These are phyloP conservation scores for Anthophora plumipes DNA, from an alignment of 2,888 invertebrate species.

Conservation along the genomic window DNA sequence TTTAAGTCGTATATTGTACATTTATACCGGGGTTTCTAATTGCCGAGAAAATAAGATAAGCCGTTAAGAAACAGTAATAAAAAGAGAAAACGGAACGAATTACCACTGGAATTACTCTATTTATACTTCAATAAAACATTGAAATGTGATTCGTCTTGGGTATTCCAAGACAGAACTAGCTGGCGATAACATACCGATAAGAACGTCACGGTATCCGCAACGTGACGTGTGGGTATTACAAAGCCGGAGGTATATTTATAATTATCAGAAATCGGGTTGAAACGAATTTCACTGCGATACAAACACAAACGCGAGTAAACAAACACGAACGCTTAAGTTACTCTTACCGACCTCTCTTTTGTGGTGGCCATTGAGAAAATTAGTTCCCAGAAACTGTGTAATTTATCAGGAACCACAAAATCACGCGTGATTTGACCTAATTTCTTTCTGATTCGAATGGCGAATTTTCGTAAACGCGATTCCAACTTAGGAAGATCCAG, in stretches of 20 bases:
- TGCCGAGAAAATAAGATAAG: no score
- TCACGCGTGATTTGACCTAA: neutral
- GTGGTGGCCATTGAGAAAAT: neutral
- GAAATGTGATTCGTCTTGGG: no score
- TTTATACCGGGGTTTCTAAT: no score
- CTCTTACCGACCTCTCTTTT: neutral
- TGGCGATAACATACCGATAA: slow-evolving; percentile 28
- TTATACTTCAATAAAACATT: no score
- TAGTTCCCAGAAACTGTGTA: slow-evolving; percentile 1
- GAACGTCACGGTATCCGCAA: slow-evolving; percentile 51
- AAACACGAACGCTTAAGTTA: slow-evolving; percentile 5
- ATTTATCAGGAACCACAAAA: slow-evolving; percentile 1
- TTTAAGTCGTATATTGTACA: neutral
- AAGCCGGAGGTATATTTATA: slow-evolving; percentile 44
- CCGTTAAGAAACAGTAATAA: neutral
- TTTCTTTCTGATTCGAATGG: neutral
- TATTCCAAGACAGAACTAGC: neutral
- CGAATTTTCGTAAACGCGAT: neutral
- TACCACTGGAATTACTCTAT: no score
- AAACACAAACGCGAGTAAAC: neutral
- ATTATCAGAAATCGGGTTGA: slow-evolving; percentile 33
- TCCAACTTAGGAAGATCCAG: neutral
- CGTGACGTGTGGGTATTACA: slow-evolving; percentile 31
- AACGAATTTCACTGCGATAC: slow-evolving; percentile 46
- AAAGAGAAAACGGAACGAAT: neutral